phyloP scores from a whole-genome alignment of 1,140 invertebrate genomes.

The Calliphora vicina region DNA sequence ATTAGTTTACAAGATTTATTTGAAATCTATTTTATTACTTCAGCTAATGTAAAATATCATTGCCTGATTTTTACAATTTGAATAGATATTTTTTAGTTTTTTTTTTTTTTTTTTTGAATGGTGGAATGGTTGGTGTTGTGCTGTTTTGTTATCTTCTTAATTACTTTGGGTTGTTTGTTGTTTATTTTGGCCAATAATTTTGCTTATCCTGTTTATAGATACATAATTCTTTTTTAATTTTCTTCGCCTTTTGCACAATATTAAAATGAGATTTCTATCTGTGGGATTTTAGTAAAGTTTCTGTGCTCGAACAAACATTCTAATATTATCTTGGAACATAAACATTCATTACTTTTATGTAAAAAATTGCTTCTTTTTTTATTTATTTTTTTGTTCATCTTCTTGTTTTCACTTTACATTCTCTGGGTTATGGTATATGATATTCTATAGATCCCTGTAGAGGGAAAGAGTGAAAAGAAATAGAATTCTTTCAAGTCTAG shows the following conservation, averaged over 20 bases:
- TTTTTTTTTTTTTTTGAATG: too few relatives aligned
- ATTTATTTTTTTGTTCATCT: background rate
- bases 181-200: conserved; percentile 24
- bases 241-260: background rate
- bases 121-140: background rate
- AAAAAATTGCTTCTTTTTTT: background rate
- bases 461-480: background rate
- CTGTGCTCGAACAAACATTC: conserved; percentile 4
- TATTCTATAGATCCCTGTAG: background rate
- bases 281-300: background rate
- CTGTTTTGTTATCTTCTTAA: conserved; percentile 25
- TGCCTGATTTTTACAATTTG: background rate
- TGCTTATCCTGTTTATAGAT: conserved; percentile 20
- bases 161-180: conserved; percentile 20
- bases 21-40: background rate
- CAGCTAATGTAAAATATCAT: background rate
- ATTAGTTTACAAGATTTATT: background rate
- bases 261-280: conserved; percentile 30
- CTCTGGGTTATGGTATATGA: background rate
- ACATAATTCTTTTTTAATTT: conserved; percentile 25
- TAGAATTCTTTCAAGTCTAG: conserved; percentile 7
- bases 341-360: conserved; percentile 27
- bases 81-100: background rate
- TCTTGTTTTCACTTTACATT: background rate
- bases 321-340: conserved; percentile 32